phyloP scores from a whole-genome alignment of 1,140 invertebrate species.

The Drosophila kohkoa region DNA sequence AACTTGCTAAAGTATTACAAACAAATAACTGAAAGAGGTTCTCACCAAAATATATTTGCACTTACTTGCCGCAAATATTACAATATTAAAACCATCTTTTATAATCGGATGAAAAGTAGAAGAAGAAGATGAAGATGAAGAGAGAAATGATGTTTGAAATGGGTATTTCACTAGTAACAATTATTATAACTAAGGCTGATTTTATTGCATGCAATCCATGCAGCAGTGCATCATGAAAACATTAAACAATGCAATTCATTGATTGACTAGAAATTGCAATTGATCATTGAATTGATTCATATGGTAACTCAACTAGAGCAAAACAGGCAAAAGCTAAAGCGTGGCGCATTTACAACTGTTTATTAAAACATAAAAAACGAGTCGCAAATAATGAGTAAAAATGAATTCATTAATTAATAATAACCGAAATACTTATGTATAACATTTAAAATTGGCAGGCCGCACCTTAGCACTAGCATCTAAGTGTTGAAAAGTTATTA shows the following conservation, averaged over 20 bases:
- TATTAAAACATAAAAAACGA: slow-evolving; percentile 6
- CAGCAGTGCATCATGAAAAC: slow-evolving; percentile 11
- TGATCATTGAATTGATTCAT: slow-evolving; percentile 14
- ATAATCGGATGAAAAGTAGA: slow-evolving; percentile 16
- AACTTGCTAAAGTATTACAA: slow-evolving; percentile 67
- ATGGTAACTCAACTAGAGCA: slow-evolving; percentile 15
- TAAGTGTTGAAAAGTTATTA: slow-evolving; percentile 80
- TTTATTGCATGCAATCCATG: slow-evolving; percentile 65
- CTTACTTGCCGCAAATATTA: slow-evolving; percentile 53
- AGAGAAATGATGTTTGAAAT: slow-evolving; percentile 17
- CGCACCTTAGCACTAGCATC: slow-evolving; percentile 75
- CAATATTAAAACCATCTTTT: slow-evolving; percentile 49
- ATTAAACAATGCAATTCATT: slow-evolving; percentile 19
- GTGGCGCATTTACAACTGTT: slow-evolving; percentile 38
- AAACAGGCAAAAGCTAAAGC: slow-evolving; percentile 5
- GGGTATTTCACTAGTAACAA: slow-evolving; percentile 70
- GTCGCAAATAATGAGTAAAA: slow-evolving; percentile 50
- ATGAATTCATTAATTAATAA: slow-evolving; percentile 39
- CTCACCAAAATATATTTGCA: slow-evolving; percentile 54
- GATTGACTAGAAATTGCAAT: slow-evolving; percentile 3
- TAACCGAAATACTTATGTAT: slow-evolving; percentile 43
- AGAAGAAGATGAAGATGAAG: neutral
- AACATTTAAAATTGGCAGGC: slow-evolving; percentile 65
- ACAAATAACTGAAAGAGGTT: slow-evolving; percentile 51
- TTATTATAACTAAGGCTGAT: slow-evolving; percentile 83